phyloP scores from a whole-genome alignment of 2,797 vertebrate species.

The Champsocephalus esox region DNA sequence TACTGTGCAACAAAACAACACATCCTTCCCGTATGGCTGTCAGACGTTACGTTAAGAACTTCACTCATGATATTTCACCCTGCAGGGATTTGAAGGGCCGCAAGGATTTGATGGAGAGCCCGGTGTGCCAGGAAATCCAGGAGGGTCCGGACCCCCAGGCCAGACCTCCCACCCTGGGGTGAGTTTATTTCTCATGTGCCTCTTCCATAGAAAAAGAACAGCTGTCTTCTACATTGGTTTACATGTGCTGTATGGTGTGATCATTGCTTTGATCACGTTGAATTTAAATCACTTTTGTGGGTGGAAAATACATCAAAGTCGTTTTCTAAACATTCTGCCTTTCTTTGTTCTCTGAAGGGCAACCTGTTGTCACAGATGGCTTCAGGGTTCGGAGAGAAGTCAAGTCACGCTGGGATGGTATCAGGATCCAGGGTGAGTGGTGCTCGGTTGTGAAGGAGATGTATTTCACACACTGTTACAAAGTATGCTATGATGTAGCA shows the following conservation, averaged over 20 bases:
- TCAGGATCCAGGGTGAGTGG: constrained; percentile 89
- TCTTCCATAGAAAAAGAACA: background rate
- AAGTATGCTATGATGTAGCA: background rate
- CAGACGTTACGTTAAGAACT: background rate
- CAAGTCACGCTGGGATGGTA: constrained; percentile 85
- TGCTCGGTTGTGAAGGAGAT: background rate
- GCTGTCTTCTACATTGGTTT: fast-evolving
- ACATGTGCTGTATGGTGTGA: background rate
- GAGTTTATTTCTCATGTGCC: constrained; percentile 42
- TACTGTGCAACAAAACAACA: background rate
- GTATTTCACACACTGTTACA: background rate
- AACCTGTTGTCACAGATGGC: constrained; percentile 91
- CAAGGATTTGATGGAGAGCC: constrained; percentile 94
- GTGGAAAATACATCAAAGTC: too few species aligned
- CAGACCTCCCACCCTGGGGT: constrained; percentile 88
- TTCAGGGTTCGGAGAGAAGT: constrained; percentile 91
- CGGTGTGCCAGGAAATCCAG: constrained; percentile 94
- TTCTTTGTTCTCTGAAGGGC: constrained; percentile 66
- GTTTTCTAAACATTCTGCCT: too few species aligned
- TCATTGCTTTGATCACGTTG: background rate
- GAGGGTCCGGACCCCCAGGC: constrained; percentile 89
- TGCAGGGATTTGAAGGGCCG: constrained; percentile 91
- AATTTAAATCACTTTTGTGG: background rate
- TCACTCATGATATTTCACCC: background rate
- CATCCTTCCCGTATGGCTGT: background rate